Evolutionary conservation across 35 echinoderm and acorn worm genomes (phyloP), one percentile per base, ranked within the genome.

Genomic region (Apostichopus californicus): DNA sequence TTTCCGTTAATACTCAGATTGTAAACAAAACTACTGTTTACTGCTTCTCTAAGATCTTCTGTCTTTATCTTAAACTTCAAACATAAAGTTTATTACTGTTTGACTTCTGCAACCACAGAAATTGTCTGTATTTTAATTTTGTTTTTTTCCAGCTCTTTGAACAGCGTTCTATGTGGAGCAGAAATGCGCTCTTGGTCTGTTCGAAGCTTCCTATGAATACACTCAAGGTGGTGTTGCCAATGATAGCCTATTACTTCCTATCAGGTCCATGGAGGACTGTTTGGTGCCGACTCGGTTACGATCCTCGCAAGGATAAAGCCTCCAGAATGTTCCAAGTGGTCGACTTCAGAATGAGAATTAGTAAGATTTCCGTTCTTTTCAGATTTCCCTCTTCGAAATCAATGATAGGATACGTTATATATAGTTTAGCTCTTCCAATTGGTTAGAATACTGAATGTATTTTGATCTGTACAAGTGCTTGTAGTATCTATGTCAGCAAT

Each of bases 201-300:
- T 66, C 64, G 8, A 87, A 90, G 22, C 34, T 94, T 9, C 64
- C 84, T 57, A 20, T 61, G 57, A 56, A 78, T 10, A 92, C 65
- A 18, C 54, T 98, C 18, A 95, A 93, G 78, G 77, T 89, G 9
- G 54, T 95, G 15, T 78, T 98, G 21, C 93, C 93, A 3, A 59
- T 66, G 28, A 24, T 95, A 1, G 94, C 94, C 4, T 98, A 80
- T 73, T 98, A 98, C 85, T 98, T 91, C 58, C 18, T 90, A 15
- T 89, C 90, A 4, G 96, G 96, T 12, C 96, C 96, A 11, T 98
- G 96, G 96, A 94, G 96, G 80, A 90, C 92, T 15, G 63, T 91
- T 1, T 98, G 96, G 96, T 91, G 92, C 55, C 92, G 90, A 5
- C 58, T 95, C 6, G 96, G 96, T 14, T 95, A 95, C 28, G 94